Base-by-base conservation (phyloP, 2,113 vertebrate genomes). In the Deroptyus accipitrinus region DNA sequence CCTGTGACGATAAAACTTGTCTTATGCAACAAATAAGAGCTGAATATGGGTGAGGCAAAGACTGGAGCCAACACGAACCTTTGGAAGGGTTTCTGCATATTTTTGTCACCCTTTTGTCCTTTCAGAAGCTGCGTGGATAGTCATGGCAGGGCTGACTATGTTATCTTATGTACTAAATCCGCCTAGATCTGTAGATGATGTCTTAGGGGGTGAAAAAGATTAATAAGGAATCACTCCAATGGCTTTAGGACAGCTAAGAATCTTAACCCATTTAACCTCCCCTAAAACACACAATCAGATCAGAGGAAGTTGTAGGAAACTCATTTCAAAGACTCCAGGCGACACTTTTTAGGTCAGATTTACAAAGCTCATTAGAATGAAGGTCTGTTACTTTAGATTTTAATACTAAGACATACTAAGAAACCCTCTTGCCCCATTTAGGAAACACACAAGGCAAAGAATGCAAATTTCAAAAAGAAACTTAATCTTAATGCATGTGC, bases 261-360 rank as follows among this genome's bases (percentile, higher is more conserved):
- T 99, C 98, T 99, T 99, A 99, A 99, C 98, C 98, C 98, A 97
- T 97, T 98, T 99, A 99, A 98, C 98, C 98, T 98, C 98, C 96
- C 95, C 97, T 98, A 97, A 98, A 98, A 98, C 97, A 97, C 96
- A 97, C 93, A 96, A 98, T 97, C 96, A 97, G 97, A 98, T 97
- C 98, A 98, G 97, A 96, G 88, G 96, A 97, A 84, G 95, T 95
- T 95, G 96, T 91, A 98, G 96, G 95, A 98, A 97, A 98, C 98
- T 98, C 97, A 98, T 98, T 98, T 98, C 97, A 95, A 95, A 97
- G 96, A 80, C 96, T 96, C 97, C 61, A 77, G 92, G 95, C 94
- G 91, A 97, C 96, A 97, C 88, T 97, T 95, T 97, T 97, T 97
- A 97, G 98, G 96, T 97, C 98, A 98, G 92, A 88, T 95, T 96